Conservation (phyloP, 92 coral and sea anemone genomes). For the Zoanthus gigantus region DNA sequence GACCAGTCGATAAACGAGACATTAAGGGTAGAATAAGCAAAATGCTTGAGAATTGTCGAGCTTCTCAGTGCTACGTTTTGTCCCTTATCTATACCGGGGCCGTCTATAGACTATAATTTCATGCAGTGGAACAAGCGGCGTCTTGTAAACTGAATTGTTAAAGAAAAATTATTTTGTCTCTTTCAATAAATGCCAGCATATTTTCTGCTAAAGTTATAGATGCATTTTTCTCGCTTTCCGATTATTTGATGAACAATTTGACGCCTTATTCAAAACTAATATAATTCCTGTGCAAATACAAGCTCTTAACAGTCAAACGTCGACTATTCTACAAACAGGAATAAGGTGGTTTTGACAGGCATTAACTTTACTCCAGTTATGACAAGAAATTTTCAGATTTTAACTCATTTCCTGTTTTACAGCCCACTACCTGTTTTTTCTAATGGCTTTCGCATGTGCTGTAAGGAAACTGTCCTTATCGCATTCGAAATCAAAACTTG, state of each 20-base stretch:
- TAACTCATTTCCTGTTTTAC: not conserved
- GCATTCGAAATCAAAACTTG: slow-evolving; percentile 35
- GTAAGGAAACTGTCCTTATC: slow-evolving; percentile 16
- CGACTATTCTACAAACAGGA: not conserved
- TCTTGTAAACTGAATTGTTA: no score
- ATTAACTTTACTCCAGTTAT: not conserved
- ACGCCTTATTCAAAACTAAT: not conserved
- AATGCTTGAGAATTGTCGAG: not conserved
- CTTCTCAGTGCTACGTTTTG: no score
- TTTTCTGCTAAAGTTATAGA: no score
- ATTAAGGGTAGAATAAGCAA: not conserved
- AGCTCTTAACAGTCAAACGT: not conserved
- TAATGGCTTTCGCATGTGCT: slow-evolving; percentile 39
- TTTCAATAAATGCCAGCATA: not conserved
- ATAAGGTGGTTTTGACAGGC: no score
- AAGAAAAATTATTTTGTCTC: no score
- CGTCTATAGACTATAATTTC: no score
- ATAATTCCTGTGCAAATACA: not conserved
- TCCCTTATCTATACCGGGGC: no score
- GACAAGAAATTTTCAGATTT: not conserved
- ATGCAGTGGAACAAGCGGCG: no score
- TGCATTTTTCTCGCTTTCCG: no score
- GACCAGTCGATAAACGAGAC: not conserved
- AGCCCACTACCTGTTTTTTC: not conserved
- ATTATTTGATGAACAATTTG: not conserved